phyloP scores from a whole-genome alignment of 2,797 vertebrate species.

The Falco novaeseelandiae region DNA sequence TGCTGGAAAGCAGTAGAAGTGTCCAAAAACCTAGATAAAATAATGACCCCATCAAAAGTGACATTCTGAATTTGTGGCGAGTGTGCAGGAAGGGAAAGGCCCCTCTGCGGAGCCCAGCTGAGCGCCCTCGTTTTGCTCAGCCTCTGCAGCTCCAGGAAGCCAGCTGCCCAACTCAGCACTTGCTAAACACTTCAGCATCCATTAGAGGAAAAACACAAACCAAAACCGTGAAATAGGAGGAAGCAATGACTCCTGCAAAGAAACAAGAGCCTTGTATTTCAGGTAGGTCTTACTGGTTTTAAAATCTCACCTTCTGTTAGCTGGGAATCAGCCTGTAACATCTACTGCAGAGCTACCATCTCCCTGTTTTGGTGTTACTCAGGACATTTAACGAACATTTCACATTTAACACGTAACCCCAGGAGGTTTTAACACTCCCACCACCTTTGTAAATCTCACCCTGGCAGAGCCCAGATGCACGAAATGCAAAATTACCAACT shows the following conservation, averaged over 20 bases:
- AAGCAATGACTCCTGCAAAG: background rate
- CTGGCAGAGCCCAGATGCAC: background rate
- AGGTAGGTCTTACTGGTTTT: background rate
- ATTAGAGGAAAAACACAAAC: background rate
- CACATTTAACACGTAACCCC: background rate
- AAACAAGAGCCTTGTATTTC: background rate
- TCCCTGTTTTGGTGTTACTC: background rate
- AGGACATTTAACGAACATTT: background rate
- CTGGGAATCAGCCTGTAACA: background rate
- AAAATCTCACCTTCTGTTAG: background rate
- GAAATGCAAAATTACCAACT: rapidly evolving
- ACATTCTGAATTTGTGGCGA: background rate
- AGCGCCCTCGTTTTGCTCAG: rapidly evolving
- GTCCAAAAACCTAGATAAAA: background rate
- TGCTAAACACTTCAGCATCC: background rate
- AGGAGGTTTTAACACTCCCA: background rate
- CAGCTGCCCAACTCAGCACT: background rate
- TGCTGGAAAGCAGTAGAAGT: background rate
- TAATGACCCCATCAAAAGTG: background rate
- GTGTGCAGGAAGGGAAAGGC: background rate
- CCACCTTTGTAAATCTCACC: background rate
- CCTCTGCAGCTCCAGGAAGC: background rate
- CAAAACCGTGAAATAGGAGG: background rate
- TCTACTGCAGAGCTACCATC: rapidly evolving
- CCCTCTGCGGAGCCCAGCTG: background rate